phyloP scores from a whole-genome alignment of 2,113 vertebrate species.

The Romanogobio albipinnatus region DNA sequence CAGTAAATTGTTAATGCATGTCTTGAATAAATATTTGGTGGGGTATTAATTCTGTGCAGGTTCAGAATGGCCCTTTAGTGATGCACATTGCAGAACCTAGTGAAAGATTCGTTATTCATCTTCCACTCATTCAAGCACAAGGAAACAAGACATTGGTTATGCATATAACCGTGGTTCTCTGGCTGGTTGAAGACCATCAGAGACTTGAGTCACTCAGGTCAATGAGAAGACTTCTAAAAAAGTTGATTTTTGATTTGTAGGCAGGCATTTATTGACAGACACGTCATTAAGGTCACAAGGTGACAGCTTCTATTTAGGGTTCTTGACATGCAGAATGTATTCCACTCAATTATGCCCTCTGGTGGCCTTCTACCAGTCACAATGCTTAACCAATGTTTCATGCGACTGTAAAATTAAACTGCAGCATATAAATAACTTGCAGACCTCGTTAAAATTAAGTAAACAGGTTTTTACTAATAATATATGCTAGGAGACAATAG shows the following conservation, averaged over 20 bases:
- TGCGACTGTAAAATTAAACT: not conserved
- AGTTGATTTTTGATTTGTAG: not conserved
- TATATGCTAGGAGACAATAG: conserved; percentile 8
- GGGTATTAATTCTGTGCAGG: not conserved
- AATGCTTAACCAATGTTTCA: not conserved
- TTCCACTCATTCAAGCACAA: not conserved
- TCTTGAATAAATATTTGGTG: not conserved
- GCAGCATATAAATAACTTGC: not conserved
- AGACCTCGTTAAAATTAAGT: not conserved
- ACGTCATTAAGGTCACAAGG: not conserved
- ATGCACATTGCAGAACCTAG: not conserved
- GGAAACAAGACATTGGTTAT: not conserved
- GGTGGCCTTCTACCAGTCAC: not conserved
- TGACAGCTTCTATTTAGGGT: not conserved
- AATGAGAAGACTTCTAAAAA: too few species aligned
- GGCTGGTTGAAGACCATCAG: not conserved
- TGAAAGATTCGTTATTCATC: not conserved
- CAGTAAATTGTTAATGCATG: not conserved
- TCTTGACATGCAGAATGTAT: not conserved
- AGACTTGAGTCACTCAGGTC: not conserved
- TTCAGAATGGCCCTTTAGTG: not conserved
- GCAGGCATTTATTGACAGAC: not conserved
- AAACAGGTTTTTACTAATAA: not conserved
- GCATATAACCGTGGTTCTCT: not conserved
- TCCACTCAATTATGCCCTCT: not conserved